Evolutionary conservation across 2,888 invertebrate genomes (phyloP), one percentile per base, ranked within the genome.

Genomic region (Leucania comma): DNA sequence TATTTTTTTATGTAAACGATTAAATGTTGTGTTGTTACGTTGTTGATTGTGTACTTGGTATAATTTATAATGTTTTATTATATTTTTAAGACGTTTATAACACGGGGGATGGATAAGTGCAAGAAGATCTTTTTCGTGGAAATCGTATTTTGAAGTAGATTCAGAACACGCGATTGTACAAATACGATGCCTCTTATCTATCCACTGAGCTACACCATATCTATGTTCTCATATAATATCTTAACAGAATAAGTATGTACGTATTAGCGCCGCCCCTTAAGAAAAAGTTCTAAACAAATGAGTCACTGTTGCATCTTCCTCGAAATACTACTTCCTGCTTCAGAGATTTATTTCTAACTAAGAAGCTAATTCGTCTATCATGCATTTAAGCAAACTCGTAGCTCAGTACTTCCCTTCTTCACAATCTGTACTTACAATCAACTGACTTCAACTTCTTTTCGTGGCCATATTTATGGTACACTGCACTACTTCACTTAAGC

Each of bases 1-100:
- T 42, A 24, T 61, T 61, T 75, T 9, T 56, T 46, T 69, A 53
- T 22, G 26, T 50, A 69, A 53, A 63, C 5, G 35, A 57, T 50
- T 46, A 29, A 50, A 77, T 20, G 70, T 68, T 69, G 46, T n/a
- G 62, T 79, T 71, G 64, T 79, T 79, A 63, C 24, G 63, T 75
- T 66, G 70, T 79, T 75, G 42, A 64, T 73, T 56, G 58, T 72
- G 32, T 64, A 59, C 12, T 32, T 62, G 57, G 38, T 50, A 61
- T 61, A 42, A 59, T 56, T 65, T 67, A 54, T 17, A 42, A 72
- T 26, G 32, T 32, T 24, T 60, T 42, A 51, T 22, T 12, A 35
- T 51, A n/a, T 63, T 62, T 51, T 42, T 51, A 60, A 48, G 64
- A 68, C 32, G 12, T 73, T n/a, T 50, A 53, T 68, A 35, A 50